phyloP scores from a whole-genome alignment of 2,113 vertebrate genomes.

The Cyrtonyx montezumae region DNA sequence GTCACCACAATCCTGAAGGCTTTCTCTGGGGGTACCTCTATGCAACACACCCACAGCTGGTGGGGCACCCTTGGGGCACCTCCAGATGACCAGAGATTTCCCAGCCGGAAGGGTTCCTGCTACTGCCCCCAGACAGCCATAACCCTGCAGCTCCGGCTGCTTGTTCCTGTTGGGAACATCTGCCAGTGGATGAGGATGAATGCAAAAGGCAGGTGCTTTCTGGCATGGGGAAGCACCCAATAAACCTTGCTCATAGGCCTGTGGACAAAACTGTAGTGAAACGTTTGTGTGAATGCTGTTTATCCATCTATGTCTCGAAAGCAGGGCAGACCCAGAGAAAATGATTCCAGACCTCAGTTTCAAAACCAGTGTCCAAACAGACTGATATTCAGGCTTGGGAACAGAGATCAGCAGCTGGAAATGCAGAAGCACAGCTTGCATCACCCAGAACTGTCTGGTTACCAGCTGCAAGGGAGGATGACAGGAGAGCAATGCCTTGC shows the following conservation, averaged over 20 bases:
- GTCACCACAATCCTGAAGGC: background rate
- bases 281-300: background rate
- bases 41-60: background rate
- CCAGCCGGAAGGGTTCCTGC: background rate
- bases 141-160: background rate
- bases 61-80: fast-evolving
- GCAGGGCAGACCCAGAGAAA: background rate
- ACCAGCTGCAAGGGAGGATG: background rate
- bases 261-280: background rate
- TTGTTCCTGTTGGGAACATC: background rate
- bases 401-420: background rate
- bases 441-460: background rate
- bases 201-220: background rate
- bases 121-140: background rate
- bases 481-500: background rate
- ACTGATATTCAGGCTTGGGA: background rate
- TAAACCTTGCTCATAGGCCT: background rate
- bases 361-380: background rate
- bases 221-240: background rate
- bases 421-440: background rate
- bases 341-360: background rate
- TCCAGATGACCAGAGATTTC: background rate
- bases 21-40: background rate
- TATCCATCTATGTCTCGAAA: background rate
- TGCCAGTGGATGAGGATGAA: background rate